phyloP scores from a whole-genome alignment of 1,140 invertebrate genomes.

The Littorina saxatilis region DNA sequence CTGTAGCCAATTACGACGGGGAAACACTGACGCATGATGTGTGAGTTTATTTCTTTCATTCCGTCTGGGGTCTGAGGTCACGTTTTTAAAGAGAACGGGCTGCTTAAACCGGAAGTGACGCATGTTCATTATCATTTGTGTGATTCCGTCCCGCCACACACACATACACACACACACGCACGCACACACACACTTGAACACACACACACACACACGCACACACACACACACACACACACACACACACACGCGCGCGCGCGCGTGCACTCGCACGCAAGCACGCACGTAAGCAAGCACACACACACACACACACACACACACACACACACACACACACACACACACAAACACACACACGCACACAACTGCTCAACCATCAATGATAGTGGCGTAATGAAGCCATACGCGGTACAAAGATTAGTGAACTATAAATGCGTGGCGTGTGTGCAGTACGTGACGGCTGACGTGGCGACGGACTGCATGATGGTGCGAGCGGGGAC shows the following conservation, averaged over 20 bases:
- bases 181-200: no score
- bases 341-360: no score
- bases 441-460: conserved; percentile 34
- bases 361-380: no score
- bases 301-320: background rate
- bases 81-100: background rate
- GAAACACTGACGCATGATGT: no score
- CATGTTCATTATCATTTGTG: background rate
- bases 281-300: background rate
- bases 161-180: no score
- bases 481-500: conserved; percentile 41
- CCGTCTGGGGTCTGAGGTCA: no score
- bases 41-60: no score
- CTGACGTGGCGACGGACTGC: conserved; percentile 41
- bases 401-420: background rate
- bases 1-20: no score
- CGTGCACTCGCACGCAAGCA: background rate
- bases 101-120: background rate
- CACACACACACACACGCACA: no score
- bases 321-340: background rate
- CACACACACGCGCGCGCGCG: background rate
- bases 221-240: no score
- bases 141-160: background rate
- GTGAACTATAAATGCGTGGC: background rate
- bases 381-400: no score